Base-by-base conservation (phyloP, 2,797 vertebrate genomes). In the Poecilia picta region DNA sequence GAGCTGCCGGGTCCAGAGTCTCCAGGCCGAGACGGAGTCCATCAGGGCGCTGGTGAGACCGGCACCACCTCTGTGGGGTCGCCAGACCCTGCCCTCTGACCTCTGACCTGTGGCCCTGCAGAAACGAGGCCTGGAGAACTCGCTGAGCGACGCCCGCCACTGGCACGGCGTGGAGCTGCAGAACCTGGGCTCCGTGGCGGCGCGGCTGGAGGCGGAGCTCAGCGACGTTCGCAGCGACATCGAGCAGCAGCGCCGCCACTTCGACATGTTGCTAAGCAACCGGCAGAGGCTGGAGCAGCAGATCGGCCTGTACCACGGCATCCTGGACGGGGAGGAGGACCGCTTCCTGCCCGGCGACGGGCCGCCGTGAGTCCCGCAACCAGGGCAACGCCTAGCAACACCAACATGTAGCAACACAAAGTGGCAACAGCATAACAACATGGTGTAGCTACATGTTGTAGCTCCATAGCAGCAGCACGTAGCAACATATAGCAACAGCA, bases 111-210 rank as follows among this genome's bases (percentile, higher is more conserved):
- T 12, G 8, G 0, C 5, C 72, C 45, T 23, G 55, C 85, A 99
- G 98, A 99, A 98, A 91, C 96, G 97, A 7, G 97, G 97, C 62
- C 94, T 99, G 92, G 97, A 98, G 91, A 98, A 96, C 87, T 97
- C 97, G 0, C 87, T 98, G 84, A 94, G 95, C 0, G 97, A 99
- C 0, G 96, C 98, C 23, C 96, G 95, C 57, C 97, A 97, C 89
- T 98, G 97, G 98, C 97, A 98, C 0, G 95, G 97, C 79, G 95
- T 98, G 25, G 98, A 99, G 92, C 94, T 97, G 76, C 98, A 98
- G 95, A 99, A 98, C 82, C 91, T 99, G 78, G 96, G 97, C 53
- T 97, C 97, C 0, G 95, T 98, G 78, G 96, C 98, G 36, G 88
- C 94, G 77, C 96, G 96, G 88, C 94, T 99, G 92, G 97, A 99